These are phyloP conservation scores for Apantesis nais DNA, from an alignment of 2,888 invertebrate species.

Conservation along the genomic window DNA sequence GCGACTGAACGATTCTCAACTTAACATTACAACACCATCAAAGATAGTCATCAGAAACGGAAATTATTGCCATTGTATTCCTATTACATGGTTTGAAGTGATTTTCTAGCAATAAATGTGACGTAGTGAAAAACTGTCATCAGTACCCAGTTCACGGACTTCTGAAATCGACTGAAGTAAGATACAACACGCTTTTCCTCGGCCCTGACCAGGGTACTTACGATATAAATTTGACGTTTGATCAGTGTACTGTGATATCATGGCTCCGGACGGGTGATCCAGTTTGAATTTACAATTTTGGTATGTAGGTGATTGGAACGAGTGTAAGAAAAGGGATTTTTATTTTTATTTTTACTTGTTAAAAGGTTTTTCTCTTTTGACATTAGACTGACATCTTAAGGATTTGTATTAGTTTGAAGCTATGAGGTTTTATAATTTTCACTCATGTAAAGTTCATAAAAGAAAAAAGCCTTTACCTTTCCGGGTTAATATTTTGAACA, in stretches of 20 bases:
- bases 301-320: too few relatives aligned
- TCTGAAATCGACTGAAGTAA: neutral
- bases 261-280: neutral
- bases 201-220: neutral
- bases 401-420: too few relatives aligned
- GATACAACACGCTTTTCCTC: neutral
- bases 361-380: too few relatives aligned
- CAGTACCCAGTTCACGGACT: neutral
- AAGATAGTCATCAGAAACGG: conserved; percentile 31
- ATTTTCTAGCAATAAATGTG: neutral
- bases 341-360: too few relatives aligned
- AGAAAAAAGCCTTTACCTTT: too few relatives aligned
- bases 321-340: too few relatives aligned
- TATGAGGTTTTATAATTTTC: too few relatives aligned
- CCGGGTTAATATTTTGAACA: too few relatives aligned
- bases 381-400: too few relatives aligned
- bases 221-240: neutral
- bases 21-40: conserved; percentile 42
- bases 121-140: neutral
- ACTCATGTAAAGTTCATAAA: too few relatives aligned
- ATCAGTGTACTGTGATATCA: neutral
- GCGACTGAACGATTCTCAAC: conserved; percentile 50
- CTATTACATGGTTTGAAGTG: conserved; percentile 1
- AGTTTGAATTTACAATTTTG: neutral
- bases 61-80: conserved; percentile 15